Percentiles rank a stretch among this genome's conserved stretches.
Evolutionary conservation across 2,888 invertebrate species (phyloP).

Genomic region (Andricus curvator): DNA sequence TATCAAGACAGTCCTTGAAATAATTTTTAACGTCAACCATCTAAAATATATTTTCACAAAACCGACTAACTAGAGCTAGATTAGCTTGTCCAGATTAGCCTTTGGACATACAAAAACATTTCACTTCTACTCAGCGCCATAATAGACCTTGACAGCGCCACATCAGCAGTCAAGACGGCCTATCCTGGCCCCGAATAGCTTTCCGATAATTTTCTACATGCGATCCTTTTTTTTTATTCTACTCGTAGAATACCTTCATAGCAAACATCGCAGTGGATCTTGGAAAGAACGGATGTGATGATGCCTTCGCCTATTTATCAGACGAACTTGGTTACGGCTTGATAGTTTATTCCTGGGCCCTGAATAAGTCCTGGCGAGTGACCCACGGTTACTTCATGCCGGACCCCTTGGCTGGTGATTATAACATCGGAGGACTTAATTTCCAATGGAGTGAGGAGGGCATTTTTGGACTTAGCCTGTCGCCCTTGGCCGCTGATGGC

Average conservation of each 20-base stretch:
- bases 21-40: too few relatives aligned
- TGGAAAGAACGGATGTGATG: conserved; percentile 85
- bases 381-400: conserved; percentile 89
- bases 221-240: too few relatives aligned
- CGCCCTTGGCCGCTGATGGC: conserved; percentile 84
- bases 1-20: too few relatives aligned
- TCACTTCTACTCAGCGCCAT: too few relatives aligned
- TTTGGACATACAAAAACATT: too few relatives aligned
- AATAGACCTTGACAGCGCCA: too few relatives aligned
- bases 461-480: conserved; percentile 88
- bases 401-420: conserved; percentile 89
- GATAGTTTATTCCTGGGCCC: conserved; percentile 88
- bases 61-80: too few relatives aligned
- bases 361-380: conserved; percentile 89
- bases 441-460: conserved; percentile 93
- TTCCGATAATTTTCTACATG: too few relatives aligned
- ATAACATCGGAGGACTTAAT: conserved; percentile 88
- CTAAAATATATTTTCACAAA: too few relatives aligned
- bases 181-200: too few relatives aligned
- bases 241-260: conserved; percentile 84
- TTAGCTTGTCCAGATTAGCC: too few relatives aligned
- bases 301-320: conserved; percentile 88
- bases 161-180: too few relatives aligned
- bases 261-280: conserved; percentile 92
- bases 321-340: conserved; percentile 91